Base-by-base conservation (phyloP, 2,888 invertebrate species). In the Archips xylosteana region DNA sequence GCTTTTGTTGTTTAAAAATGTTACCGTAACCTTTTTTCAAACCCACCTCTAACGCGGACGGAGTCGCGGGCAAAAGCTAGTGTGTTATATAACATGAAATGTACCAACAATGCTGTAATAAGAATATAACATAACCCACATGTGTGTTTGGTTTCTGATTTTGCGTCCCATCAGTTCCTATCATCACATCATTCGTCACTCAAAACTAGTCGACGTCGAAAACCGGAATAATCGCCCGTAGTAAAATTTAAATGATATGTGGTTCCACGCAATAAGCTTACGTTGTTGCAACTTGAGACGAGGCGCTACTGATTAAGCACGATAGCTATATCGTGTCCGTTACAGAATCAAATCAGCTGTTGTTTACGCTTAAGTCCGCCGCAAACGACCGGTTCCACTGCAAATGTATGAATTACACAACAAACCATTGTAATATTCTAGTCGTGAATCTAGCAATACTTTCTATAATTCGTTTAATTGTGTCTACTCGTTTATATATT, bases 321-420 rank as follows among this genome's bases (percentile, higher is more conserved):
- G 64, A 70, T 57, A 70, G 64, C 70, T 57, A 57, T 70, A 59
- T 23, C 57, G 12, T 57, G 63, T 70, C 57, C 47, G 57, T 57
- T 64, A 70, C 57, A 63, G 47, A 64, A 57, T 15, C 70, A 63
- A 64, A 57, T 36, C 70, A 63, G 57, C 63, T 63, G 70, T 70
- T 63, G 45, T 70, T 70, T 70, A 47, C 23, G 15, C 36, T 63
- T 63, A 70, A 64, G 57, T 13, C 32, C 42, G 51, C 63, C 45
- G 13, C 34, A 42, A 61, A 61, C 10, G 60, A 32, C 49, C 51
- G 49, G 65, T 66, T 12, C 32, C 13, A 62, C 51, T 62, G 42
- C 42, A 42, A 62, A 54, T 54, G 47, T 36, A 61, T 61, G 36
- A 49, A 13, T 63, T 63, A 63, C 45, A 45, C 32, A 63, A 63